phyloP scores from a whole-genome alignment of 2,797 vertebrate species.

The Coracias cyanogaster region DNA sequence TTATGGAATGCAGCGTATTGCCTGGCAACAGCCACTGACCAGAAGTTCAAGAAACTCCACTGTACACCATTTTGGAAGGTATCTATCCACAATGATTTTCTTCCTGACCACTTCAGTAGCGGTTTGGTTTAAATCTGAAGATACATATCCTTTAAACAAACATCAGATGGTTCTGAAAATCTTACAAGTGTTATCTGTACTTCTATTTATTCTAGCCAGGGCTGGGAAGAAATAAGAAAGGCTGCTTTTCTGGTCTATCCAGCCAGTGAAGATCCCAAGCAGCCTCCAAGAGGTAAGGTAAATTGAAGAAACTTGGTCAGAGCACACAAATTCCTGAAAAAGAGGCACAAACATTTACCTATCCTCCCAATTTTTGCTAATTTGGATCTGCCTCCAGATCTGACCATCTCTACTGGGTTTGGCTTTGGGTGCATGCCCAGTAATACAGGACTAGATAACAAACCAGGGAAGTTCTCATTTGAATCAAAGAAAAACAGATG shows the following conservation, averaged over 20 bases:
- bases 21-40: background rate
- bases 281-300: background rate
- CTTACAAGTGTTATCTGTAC: background rate
- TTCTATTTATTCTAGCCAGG: background rate
- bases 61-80: background rate
- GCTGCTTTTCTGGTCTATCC: background rate
- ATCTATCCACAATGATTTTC: background rate
- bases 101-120: background rate
- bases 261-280: background rate
- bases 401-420: background rate
- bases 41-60: background rate
- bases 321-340: background rate
- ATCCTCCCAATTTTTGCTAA: background rate
- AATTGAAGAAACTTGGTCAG: background rate
- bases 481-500: conserved; percentile 23
- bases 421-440: conserved; percentile 44
- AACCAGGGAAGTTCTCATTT: background rate
- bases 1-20: background rate
- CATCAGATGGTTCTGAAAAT: background rate
- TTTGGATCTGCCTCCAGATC: background rate
- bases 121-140: background rate
- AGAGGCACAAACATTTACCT: background rate
- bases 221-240: background rate
- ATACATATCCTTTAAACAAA: background rate
- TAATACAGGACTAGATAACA: conserved; percentile 32